These are phyloP conservation scores for Lepidurus apus DNA, from an alignment of 1,140 invertebrate species.

Conservation along the genomic window DNA sequence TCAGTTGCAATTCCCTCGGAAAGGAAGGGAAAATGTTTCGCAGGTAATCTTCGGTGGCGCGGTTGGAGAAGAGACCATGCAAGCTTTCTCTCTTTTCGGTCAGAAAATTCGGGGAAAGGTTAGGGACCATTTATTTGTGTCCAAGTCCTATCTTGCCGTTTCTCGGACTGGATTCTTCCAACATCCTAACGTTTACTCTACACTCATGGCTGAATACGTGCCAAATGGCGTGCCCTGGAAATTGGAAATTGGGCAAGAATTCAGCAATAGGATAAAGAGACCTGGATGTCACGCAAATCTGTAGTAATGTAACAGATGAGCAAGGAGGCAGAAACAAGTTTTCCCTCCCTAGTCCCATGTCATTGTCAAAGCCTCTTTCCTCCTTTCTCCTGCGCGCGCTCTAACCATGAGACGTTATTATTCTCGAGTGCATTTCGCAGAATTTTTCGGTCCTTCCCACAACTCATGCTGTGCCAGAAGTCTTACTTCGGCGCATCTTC, in stretches of 20 bases:
- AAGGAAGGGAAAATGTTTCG: neutral
- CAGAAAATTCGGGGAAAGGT: neutral
- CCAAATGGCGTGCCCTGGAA: neutral
- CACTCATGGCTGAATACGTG: neutral
- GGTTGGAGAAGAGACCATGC: neutral
- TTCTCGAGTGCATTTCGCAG: constrained; percentile 6
- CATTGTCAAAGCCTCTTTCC: neutral
- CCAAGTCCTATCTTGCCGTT: neutral
- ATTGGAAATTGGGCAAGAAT: neutral
- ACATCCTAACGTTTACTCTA: neutral
- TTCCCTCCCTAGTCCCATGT: neutral
- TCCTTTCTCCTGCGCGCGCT: neutral
- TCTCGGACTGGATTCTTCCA: neutral
- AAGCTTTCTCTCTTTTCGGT: neutral
- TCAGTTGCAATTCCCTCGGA: neutral
- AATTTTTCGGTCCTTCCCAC: neutral
- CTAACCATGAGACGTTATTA: neutral
- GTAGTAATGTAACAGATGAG: constrained; percentile 18
- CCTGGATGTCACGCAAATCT: constrained; percentile 18
- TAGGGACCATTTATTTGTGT: neutral
- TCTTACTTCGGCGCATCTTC: neutral
- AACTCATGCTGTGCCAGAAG: neutral
- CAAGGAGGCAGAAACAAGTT: neutral
- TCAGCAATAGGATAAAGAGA: neutral
- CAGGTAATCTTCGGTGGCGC: neutral